Percentiles rank a stretch among this genome's conserved stretches.
Conservation (phyloP, 1,140 invertebrate species). For the Drosophila repleta region DNA sequence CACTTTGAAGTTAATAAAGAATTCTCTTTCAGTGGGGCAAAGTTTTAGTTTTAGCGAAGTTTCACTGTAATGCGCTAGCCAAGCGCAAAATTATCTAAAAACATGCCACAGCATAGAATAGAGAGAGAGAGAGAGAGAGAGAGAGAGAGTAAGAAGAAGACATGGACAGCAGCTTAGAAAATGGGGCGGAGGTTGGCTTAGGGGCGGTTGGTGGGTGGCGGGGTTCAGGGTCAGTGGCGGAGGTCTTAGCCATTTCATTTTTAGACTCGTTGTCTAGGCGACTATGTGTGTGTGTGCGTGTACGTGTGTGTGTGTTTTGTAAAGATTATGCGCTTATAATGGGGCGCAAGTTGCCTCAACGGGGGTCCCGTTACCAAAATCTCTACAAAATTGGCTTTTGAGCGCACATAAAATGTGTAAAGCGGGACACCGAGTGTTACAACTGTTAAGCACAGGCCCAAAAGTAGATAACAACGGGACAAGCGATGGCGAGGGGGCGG, state of each 20-base stretch:
- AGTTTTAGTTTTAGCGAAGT: conserved; percentile 11
- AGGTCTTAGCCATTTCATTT: conserved; percentile 73
- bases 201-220: background rate
- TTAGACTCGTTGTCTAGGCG: conserved; percentile 39
- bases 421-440: conserved; percentile 61
- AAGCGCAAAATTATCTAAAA: conserved; percentile 72
- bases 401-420: conserved; percentile 80
- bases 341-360: conserved; percentile 69
- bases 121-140: no score
- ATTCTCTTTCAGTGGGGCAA: background rate
- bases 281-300: conserved; percentile 8
- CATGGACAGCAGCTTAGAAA: conserved; percentile 31
- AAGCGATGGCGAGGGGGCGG: conserved; percentile 11
- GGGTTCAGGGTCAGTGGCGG: no score
- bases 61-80: conserved; percentile 46
- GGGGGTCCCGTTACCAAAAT: conserved; percentile 61
- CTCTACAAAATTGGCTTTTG: conserved; percentile 81
- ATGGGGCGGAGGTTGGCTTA: conserved; percentile 43
- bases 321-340: conserved; percentile 82
- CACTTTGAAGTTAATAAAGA: background rate
- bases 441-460: conserved; percentile 63
- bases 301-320: conserved; percentile 59
- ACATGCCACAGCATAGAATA: conserved; percentile 37
- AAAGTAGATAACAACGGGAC: conserved; percentile 61
- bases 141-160: background rate